Base-by-base conservation (phyloP, 2,113 vertebrate genomes). In the Vidua macroura region DNA sequence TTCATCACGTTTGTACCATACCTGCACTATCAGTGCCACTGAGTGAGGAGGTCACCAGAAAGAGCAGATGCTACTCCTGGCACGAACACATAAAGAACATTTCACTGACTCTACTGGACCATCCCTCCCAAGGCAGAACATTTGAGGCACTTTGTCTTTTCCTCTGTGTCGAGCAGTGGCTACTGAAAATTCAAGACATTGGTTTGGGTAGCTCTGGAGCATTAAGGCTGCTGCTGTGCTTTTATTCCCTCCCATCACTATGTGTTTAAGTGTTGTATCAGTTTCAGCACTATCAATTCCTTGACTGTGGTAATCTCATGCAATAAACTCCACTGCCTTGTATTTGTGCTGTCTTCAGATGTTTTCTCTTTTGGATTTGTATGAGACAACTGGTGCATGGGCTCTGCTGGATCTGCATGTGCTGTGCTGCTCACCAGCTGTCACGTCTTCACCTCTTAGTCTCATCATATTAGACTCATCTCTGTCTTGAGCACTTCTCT, bases 1-100 rank as follows among this genome's bases (percentile, higher is more conserved):
- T 23, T 74, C 6, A 1, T 74, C 68, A 21, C 0, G 0, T 46
- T 68, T 1, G 2, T 46, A 20, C 52, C 30, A 10, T 7, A 39
- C 20, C 17, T 77, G 30, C 6, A 2, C 46, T 56, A 41, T 30
- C 49, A 51, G 19, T 66, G 41, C 51, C 18, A 20, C 11, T 46
- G 31, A 11, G 15, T 6, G 13, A 75, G 52, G 23, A 82, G 6
- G 33, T 56, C 44, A 75, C 11, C 52, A 60, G 60, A 35, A 63
- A 82, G 23, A 48, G 39, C 35, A 66, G 27, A 39, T 2, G 3
- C 31, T 78, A 5, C 33, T 78, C 52, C 33, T 75, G 66, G 19
- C 35, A 68, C 43, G 30, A 87, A 7, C 24, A 39, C 12, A 14
- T 6, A 11, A 48, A 51, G 44, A 44, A 33, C 5, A 9, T 69